Evolutionary conservation across 2,797 vertebrate species (phyloP).

Genomic region (Macropus fuliginosus): DNA sequence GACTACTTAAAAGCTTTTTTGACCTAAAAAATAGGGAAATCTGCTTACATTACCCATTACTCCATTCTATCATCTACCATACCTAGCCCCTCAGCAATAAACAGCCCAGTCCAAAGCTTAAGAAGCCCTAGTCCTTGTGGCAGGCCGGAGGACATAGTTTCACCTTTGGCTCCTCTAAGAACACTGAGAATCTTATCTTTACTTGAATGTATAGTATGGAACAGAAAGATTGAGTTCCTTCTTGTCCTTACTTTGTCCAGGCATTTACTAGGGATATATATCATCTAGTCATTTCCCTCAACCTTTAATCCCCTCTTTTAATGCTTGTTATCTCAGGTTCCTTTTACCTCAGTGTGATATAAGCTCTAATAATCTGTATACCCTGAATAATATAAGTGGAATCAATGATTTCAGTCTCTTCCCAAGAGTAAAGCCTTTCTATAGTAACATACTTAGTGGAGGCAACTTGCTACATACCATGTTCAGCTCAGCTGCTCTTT

Average conservation of each 20-base stretch:
- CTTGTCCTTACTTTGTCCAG: too few species aligned
- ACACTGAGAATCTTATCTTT: slow-evolving; percentile 85
- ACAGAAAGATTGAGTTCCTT: slow-evolving; percentile 85
- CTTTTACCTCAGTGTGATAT: slow-evolving; percentile 90
- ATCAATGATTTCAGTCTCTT: slow-evolving; percentile 88
- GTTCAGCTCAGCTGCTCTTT: slow-evolving; percentile 83
- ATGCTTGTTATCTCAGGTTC: slow-evolving; percentile 89
- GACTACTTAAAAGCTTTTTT: slow-evolving; percentile 88
- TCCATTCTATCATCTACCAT: slow-evolving; percentile 91
- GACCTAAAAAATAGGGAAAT: slow-evolving; percentile 83
- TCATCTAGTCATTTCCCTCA: slow-evolving; percentile 87
- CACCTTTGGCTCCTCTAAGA: slow-evolving; percentile 83
- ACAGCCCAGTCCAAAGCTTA: slow-evolving; percentile 93
- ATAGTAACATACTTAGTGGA: slow-evolving; percentile 85
- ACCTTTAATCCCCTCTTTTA: slow-evolving; percentile 85
- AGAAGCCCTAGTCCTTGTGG: slow-evolving; percentile 88
- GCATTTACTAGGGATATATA: slow-evolving; percentile 87
- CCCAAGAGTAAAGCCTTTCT: slow-evolving; percentile 92
- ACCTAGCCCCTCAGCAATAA: slow-evolving; percentile 90
- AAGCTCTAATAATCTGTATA: slow-evolving; percentile 85
- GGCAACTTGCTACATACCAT: slow-evolving; percentile 87
- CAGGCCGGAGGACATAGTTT: slow-evolving; percentile 85
- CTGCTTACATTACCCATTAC: slow-evolving; percentile 87
- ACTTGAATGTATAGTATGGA: slow-evolving; percentile 86
- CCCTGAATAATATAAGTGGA: slow-evolving; percentile 85